These are phyloP conservation scores for Myripristis murdjan DNA, from an alignment of 2,797 vertebrate species.

Conservation along the genomic window DNA sequence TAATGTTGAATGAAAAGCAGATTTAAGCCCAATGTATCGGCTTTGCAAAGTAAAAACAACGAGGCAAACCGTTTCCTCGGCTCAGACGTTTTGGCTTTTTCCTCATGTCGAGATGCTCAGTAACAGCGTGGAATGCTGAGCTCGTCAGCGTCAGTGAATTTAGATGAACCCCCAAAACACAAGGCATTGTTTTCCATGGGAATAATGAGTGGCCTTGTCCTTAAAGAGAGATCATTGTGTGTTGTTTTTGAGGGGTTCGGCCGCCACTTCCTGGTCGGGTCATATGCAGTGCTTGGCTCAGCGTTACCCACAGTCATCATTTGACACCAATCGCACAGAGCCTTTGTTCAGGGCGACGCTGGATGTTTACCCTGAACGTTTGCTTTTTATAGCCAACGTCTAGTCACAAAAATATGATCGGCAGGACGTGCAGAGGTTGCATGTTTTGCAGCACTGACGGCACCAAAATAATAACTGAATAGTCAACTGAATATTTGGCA, in stretches of 20 bases:
- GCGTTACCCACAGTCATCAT: conserved; percentile 33
- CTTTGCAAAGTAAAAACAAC: too few relatives aligned
- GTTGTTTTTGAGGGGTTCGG: conserved; percentile 54
- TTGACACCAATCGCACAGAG: conserved; percentile 44
- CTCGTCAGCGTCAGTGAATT: conserved; percentile 59
- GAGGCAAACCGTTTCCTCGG: too few relatives aligned
- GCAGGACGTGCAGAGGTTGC: background rate
- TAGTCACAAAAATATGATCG: background rate
- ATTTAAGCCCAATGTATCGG: too few relatives aligned
- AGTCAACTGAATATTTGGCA: background rate
- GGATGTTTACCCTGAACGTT: conserved; percentile 23
- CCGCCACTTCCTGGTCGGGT: conserved; percentile 69
- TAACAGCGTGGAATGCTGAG: background rate
- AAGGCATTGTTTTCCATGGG: conserved; percentile 63
- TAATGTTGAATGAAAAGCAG: too few relatives aligned
- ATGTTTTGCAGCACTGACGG: background rate
- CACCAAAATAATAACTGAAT: too few relatives aligned
- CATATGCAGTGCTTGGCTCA: conserved; percentile 69
- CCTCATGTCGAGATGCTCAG: background rate
- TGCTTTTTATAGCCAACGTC: conserved; percentile 7
- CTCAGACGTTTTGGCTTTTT: background rate
- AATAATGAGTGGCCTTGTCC: conserved; percentile 70
- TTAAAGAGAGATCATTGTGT: conserved; percentile 69
- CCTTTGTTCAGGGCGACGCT: conserved; percentile 43
- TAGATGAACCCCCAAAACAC: conserved; percentile 59